Evolutionary conservation across 2,888 invertebrate species (phyloP).

Genomic region (Tetropium fuscum): DNA sequence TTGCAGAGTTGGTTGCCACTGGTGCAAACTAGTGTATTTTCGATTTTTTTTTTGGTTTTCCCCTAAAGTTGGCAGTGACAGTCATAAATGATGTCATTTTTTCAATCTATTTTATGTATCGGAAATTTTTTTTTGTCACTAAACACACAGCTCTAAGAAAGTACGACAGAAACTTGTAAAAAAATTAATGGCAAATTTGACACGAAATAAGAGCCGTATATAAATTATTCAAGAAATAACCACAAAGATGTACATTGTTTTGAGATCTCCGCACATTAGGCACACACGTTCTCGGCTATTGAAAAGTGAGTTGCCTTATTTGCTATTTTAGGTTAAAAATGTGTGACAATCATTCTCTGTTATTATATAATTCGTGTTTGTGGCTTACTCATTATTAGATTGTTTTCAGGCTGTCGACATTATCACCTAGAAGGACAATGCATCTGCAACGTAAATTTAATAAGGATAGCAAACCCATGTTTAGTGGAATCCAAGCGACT

Average conservation of each 20-base stretch:
- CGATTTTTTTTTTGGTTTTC: too few relatives aligned
- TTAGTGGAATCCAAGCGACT: conserved; percentile 42
- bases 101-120: conserved; percentile 49
- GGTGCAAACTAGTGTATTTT: too few relatives aligned
- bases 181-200: conserved; percentile 17
- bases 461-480: conserved; percentile 27
- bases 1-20: too few relatives aligned
- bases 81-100: conserved; percentile 52
- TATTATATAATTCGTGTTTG: conserved; percentile 23
- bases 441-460: conserved; percentile 40
- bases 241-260: conserved; percentile 54
- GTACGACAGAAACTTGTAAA: conserved; percentile 12
- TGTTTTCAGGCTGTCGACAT: conserved; percentile 50
- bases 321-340: conserved; percentile 42
- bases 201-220: not conserved
- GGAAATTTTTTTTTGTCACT: conserved; percentile 57
- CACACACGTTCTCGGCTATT: conserved; percentile 51
- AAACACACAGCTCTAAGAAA: conserved; percentile 33
- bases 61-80: conserved; percentile 35
- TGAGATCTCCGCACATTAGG: conserved; percentile 53
- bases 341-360: conserved; percentile 18
- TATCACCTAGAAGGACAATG: conserved; percentile 45
- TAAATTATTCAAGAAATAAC: conserved; percentile 29
- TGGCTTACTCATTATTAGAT: conserved; percentile 7
- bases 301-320: conserved; percentile 50